Base-by-base conservation (phyloP, 2,888 invertebrate species). In the Hoplodrina blanda region DNA sequence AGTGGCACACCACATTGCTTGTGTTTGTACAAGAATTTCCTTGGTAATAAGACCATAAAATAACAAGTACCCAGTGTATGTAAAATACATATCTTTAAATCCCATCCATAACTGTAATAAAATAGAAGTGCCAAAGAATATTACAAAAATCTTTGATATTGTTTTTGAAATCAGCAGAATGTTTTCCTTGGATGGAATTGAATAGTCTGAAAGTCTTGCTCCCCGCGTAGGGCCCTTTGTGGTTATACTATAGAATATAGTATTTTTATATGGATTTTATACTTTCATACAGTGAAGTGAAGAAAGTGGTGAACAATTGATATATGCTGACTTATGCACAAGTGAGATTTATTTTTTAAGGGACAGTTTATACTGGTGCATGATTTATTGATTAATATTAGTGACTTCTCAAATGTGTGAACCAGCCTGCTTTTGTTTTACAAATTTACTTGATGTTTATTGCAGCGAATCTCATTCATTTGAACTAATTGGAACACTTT, bases 181-280 rank as follows among this genome's bases (percentile, higher is more conserved):
- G 25, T 41, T 41, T 41, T 8, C 41, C 41, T 41, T 41, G 13
- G 13, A 41, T 41, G 41, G 33, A 33, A 33, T 33, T 19, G 33
- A 20, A 33, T 33, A 63, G 54, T 67, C 62, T 55, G 52, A n/a
- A 53, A 33, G 19, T 30, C 11, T 62, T 54, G 68, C 15, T 57
- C 15, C 19, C 15, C 25, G 64, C 57, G 25, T 37, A 52, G 77
- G 46, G 77, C 59, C 79, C 64, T 0, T 25, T 30, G 20, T 64
- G 59, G 46, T 76, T 62, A 41, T 62, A 76, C 17, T 13, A n/a
- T 62, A 74, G n/a, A n/a, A 53, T 20, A 57, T 30, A 62, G 37
- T 75, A 63, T 61, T 77, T 80, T 77, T 81, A 30, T 69, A 77
- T 56, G 69, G 63, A 59, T 77, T 80, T 80, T 77, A 52, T 80